Conservation (phyloP, 2,888 invertebrate genomes). For the Ichneumoninae sp. region DNA sequence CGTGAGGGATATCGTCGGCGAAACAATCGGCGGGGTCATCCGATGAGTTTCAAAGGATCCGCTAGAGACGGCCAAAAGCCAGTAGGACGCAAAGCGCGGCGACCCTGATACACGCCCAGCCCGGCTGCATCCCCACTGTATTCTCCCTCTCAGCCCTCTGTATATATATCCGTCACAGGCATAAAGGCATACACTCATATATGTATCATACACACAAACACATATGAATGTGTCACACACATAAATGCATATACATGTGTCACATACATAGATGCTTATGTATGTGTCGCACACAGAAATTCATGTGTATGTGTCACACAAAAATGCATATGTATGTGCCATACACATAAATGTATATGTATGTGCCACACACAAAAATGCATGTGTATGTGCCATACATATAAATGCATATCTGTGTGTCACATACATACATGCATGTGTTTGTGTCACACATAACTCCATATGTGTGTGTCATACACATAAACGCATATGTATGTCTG, state of each 20-base stretch:
- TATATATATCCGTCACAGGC: not conserved
- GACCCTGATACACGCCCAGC: conserved; percentile 34
- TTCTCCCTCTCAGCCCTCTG: not conserved
- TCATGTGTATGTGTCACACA: no score
- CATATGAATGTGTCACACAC: conserved; percentile 25
- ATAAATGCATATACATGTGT: not conserved
- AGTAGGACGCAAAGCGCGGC: conserved; percentile 16
- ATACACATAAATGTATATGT: no score
- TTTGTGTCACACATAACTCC: no score
- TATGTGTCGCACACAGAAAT: no score
- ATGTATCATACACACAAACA: conserved; percentile 35
- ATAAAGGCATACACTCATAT: not conserved
- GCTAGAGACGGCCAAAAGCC: conserved; percentile 39
- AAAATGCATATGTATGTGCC: no score
- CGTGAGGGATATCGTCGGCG: not conserved
- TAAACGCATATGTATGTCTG: not conserved
- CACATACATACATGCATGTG: no score
- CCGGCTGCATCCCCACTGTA: not conserved
- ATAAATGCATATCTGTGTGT: no score
- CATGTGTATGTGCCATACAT: conserved; percentile 22
- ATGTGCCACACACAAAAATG: conserved; percentile 17
- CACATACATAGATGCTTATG: no score
- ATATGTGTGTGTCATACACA: conserved; percentile 16
- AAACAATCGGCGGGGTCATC: conserved; percentile 8
- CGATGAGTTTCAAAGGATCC: conserved; percentile 46